Evolutionary conservation across 2,888 invertebrate genomes (phyloP).

Genomic region (Leucozona laternaria): DNA sequence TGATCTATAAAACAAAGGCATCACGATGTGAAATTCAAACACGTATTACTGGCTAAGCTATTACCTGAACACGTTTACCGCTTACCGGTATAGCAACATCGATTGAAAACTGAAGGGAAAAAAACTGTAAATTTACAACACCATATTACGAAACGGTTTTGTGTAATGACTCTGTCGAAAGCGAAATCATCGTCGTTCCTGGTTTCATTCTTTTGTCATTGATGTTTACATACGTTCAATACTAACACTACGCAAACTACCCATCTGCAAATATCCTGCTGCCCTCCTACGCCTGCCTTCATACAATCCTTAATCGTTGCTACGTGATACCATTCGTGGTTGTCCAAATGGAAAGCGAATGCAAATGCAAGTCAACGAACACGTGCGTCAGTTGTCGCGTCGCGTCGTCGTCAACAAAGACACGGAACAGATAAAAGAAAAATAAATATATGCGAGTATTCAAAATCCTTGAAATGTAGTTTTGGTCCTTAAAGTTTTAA

Average conservation of each 20-base stretch:
- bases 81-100: background rate
- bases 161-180: conserved; percentile 57
- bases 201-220: conserved; percentile 29
- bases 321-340: conserved; percentile 71
- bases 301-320: conserved; percentile 67
- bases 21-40: conserved; percentile 55
- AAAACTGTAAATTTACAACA: conserved; percentile 57
- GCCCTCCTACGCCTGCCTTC: background rate
- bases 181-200: conserved; percentile 30
- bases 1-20: conserved; percentile 46
- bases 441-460: background rate
- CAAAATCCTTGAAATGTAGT: conserved; percentile 13
- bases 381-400: background rate
- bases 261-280: conserved; percentile 5
- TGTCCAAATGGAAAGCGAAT: conserved; percentile 53
- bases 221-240: background rate
- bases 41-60: conserved; percentile 42
- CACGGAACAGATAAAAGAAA: conserved; percentile 12
- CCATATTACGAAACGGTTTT: conserved; percentile 37
- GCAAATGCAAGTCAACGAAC: conserved; percentile 48
- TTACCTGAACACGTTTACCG: conserved; percentile 23
- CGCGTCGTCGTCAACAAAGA: conserved; percentile 23
- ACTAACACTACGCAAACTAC: background rate
- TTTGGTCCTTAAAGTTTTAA: conserved; percentile 48
- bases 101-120: conserved; percentile 57